Percentiles rank a stretch among this genome's conserved stretches.
Evolutionary conservation across 2,797 vertebrate species (phyloP).

Genomic region (Leptodactylus fallax): DNA sequence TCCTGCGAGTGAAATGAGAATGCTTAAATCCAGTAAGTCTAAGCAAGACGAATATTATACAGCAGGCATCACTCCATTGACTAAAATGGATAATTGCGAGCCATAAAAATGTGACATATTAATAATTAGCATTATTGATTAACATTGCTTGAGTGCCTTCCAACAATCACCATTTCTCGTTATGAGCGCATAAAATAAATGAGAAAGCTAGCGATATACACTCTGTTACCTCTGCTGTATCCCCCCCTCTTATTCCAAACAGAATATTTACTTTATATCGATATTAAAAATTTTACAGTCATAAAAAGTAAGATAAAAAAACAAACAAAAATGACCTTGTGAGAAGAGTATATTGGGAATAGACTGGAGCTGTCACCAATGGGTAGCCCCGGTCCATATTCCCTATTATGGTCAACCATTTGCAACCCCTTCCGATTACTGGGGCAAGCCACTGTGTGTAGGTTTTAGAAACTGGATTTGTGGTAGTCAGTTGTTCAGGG

Average conservation of each 20-base stretch:
- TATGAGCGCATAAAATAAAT: slow-evolving; percentile 45
- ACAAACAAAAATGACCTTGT: not conserved
- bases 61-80: slow-evolving; percentile 45
- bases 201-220: slow-evolving; percentile 1
- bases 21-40: slow-evolving; percentile 25
- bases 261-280: not conserved
- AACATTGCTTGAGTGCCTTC: slow-evolving; percentile 62
- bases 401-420: no score
- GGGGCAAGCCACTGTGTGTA: no score
- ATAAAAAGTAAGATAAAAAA: not conserved
- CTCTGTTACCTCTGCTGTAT: not conserved
- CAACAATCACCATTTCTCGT: slow-evolving; percentile 41
- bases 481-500: no score
- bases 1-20: slow-evolving; percentile 32
- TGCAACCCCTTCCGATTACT: no score
- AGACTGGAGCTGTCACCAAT: no score
- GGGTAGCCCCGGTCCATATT: no score
- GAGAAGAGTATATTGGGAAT: no score
- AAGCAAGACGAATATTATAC: slow-evolving; percentile 48
- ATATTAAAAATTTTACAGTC: not conserved
- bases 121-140: slow-evolving; percentile 63
- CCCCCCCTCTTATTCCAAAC: not conserved
- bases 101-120: slow-evolving; percentile 56
- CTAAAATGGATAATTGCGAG: slow-evolving; percentile 48
- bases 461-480: no score